Conservation (phyloP, 2,797 vertebrate genomes). For the Lepus townsendii region DNA sequence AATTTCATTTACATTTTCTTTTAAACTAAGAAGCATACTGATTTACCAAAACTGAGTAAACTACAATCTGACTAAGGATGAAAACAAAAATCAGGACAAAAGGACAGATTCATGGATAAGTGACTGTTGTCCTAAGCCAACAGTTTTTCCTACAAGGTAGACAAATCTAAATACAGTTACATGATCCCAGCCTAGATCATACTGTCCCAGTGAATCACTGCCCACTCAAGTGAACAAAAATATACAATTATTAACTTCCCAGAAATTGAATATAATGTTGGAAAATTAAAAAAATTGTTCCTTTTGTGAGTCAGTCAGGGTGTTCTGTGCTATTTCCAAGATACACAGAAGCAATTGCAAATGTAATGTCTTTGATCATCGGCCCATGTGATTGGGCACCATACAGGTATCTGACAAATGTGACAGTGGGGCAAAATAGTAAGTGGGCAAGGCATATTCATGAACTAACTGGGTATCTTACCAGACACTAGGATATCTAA, state of each 20-base stretch:
- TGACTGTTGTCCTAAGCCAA: slow-evolving; percentile 71
- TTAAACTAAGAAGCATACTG: background rate
- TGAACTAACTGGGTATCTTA: background rate
- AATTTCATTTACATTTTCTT: slow-evolving; percentile 16
- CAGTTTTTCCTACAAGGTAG: slow-evolving; percentile 79
- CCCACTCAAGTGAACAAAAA: slow-evolving; percentile 85
- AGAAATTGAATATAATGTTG: slow-evolving; percentile 87
- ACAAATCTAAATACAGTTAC: slow-evolving; percentile 83
- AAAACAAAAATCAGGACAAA: slow-evolving; percentile 72
- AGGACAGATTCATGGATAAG: slow-evolving; percentile 69
- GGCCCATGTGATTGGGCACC: background rate
- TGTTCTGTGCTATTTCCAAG: slow-evolving; percentile 83
- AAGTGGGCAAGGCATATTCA: slow-evolving; percentile 5
- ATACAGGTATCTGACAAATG: background rate
- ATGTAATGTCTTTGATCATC: slow-evolving; percentile 76
- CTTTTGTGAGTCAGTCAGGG: slow-evolving; percentile 84
- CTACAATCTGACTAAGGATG: slow-evolving; percentile 70
- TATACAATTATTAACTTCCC: slow-evolving; percentile 87
- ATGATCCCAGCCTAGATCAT: slow-evolving; percentile 82
- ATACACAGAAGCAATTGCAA: slow-evolving; percentile 79
- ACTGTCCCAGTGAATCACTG: slow-evolving; percentile 82
- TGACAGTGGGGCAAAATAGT: background rate
- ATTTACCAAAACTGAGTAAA: slow-evolving; percentile 41
- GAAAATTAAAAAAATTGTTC: slow-evolving; percentile 84
- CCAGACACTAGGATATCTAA: slow-evolving; percentile 55